phyloP scores from a whole-genome alignment of 2,113 vertebrate species.

The Melozone crissalis region DNA sequence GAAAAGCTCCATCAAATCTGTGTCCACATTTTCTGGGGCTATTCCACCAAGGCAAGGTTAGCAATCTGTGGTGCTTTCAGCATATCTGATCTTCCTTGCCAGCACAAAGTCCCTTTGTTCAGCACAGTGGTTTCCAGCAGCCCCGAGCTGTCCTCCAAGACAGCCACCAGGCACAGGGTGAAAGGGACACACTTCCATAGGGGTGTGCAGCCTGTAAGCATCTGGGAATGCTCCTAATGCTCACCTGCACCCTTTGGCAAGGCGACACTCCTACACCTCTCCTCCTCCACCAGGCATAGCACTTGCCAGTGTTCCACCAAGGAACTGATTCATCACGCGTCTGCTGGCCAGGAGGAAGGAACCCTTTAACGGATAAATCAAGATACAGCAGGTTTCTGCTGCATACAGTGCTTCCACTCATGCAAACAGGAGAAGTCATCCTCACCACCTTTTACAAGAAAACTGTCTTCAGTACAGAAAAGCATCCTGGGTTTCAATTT shows the following conservation, averaged over 20 bases:
- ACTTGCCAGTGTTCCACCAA: neutral
- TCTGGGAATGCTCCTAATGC: neutral
- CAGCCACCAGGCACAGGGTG: neutral
- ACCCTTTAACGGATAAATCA: neutral
- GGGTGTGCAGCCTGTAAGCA: rapidly evolving
- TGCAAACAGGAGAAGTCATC: neutral
- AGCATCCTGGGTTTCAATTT: neutral
- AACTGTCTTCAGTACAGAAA: neutral
- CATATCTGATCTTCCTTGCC: neutral
- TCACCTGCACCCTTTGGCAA: neutral
- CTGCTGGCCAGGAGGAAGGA: neutral
- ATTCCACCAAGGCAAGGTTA: neutral
- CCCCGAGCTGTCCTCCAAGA: neutral
- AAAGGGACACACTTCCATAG: neutral
- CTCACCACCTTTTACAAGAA: neutral
- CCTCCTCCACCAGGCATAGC: neutral
- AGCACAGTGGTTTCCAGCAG: neutral
- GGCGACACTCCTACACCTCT: neutral
- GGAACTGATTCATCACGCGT: rapidly evolving
- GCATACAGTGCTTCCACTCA: rapidly evolving
- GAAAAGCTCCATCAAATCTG: neutral
- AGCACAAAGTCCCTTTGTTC: neutral
- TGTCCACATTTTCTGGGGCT: neutral
- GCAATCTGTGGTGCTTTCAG: neutral
- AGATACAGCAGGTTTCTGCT: rapidly evolving